These are phyloP conservation scores for Abscondita cerata DNA, from an alignment of 2,888 invertebrate genomes.

Conservation along the genomic window DNA sequence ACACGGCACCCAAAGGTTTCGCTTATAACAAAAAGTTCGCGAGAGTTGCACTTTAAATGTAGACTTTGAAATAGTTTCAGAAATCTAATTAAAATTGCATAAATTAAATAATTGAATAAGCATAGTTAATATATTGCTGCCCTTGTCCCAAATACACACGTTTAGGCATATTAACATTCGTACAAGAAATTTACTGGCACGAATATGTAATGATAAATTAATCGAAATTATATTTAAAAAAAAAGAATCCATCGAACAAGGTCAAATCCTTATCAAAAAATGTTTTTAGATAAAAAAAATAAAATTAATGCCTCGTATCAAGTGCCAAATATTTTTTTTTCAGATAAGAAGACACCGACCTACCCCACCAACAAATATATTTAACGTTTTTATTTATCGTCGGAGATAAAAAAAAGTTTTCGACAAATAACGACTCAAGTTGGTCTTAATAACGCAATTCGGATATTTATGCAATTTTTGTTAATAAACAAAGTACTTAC, in stretches of 20 bases:
- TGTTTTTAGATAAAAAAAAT: constrained; percentile 6
- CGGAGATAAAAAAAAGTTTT: constrained; percentile 6
- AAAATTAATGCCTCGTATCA: constrained; percentile 12
- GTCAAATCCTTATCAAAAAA: constrained; percentile 4
- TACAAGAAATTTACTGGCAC: constrained; percentile 19
- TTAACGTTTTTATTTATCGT: constrained; percentile 1
- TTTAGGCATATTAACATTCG: constrained; percentile 17
- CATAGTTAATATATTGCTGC: constrained; percentile 14
- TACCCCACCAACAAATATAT: constrained; percentile 1
- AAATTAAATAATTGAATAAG: constrained; percentile 8
- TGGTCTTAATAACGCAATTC: constrained; percentile 1
- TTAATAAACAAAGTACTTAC: constrained; percentile 5
- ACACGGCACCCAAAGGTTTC: neutral
- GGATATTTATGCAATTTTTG: neutral
- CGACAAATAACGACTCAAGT: constrained; percentile 2
- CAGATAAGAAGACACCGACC: constrained; percentile 8
- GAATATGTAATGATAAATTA: constrained; percentile 16
- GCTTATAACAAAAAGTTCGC: too few relatives aligned
- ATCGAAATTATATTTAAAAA: neutral
- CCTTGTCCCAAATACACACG: constrained; percentile 37
- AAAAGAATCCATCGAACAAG: too few relatives aligned
- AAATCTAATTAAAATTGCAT: constrained; percentile 8
- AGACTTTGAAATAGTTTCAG: constrained; percentile 1
- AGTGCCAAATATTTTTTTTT: constrained; percentile 9
- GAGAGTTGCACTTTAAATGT: neutral